Conservation (phyloP, 2,113 vertebrate genomes). For the Cavia aperea region DNA sequence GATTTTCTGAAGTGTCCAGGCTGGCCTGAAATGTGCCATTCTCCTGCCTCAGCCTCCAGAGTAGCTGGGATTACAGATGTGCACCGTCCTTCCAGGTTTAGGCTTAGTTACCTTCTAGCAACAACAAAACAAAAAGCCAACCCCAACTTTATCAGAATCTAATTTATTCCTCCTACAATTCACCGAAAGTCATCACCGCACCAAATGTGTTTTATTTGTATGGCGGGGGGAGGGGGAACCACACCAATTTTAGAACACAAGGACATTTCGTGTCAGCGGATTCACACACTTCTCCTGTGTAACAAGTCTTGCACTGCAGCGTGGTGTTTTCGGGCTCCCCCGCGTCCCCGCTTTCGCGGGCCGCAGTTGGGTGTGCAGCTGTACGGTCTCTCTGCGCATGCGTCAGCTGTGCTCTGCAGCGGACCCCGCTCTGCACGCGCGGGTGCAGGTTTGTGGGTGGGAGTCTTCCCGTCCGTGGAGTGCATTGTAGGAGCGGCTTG, state of each 20-base stretch:
- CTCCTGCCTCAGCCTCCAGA: background rate
- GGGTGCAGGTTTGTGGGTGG: background rate
- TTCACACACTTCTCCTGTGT: no score
- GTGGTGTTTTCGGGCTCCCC: background rate
- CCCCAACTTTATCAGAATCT: background rate
- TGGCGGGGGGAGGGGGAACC: no score
- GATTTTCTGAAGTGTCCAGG: background rate
- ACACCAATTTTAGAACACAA: background rate
- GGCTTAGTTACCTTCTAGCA: background rate
- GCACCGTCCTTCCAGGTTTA: background rate
- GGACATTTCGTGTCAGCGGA: background rate
- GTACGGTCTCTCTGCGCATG: accelerated
- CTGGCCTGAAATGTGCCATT: background rate
- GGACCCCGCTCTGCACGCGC: background rate
- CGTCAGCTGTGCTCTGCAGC: background rate
- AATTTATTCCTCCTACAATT: background rate
- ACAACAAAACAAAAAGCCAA: background rate
- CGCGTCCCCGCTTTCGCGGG: background rate
- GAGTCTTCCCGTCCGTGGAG: background rate
- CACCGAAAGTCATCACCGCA: background rate
- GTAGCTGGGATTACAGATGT: background rate
- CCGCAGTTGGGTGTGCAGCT: no score
- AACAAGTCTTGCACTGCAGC: background rate
- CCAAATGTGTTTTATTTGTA: no score
- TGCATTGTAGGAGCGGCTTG: background rate